These are phyloP conservation scores for Solea solea DNA, from an alignment of 2,113 vertebrate species.

Conservation along the genomic window DNA sequence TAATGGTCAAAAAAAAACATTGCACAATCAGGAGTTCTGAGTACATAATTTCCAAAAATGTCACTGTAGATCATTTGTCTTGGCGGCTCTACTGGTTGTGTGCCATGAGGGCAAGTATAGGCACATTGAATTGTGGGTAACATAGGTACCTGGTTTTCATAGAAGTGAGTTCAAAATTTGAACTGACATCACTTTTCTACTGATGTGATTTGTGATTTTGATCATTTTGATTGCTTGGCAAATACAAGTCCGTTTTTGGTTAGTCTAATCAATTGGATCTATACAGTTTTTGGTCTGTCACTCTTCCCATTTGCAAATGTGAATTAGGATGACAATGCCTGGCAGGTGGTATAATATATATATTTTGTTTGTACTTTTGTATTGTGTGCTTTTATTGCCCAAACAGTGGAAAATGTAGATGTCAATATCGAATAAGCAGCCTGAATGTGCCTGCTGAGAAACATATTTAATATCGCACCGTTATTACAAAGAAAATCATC, in stretches of 20 bases:
- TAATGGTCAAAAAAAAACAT: background rate
- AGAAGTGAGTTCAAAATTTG: too few relatives aligned
- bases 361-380: background rate
- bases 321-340: background rate
- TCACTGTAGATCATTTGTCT: too few relatives aligned
- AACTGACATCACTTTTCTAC: too few relatives aligned
- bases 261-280: background rate
- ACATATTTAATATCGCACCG: too few relatives aligned
- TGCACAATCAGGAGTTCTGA: constrained; percentile 1
- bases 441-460: too few relatives aligned
- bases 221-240: too few relatives aligned
- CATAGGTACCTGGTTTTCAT: background rate
- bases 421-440: too few relatives aligned
- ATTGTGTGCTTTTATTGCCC: background rate
- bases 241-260: background rate
- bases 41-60: background rate
- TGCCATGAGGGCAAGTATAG: background rate
- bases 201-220: too few relatives aligned
- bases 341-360: background rate
- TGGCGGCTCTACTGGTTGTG: background rate
- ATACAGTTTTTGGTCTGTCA: background rate
- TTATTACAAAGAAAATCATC: too few relatives aligned
- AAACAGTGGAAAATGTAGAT: too few relatives aligned
- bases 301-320: background rate
- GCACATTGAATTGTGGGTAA: background rate